Base-by-base conservation (phyloP, 1,140 invertebrate species). In the Andricus grossulariae region DNA sequence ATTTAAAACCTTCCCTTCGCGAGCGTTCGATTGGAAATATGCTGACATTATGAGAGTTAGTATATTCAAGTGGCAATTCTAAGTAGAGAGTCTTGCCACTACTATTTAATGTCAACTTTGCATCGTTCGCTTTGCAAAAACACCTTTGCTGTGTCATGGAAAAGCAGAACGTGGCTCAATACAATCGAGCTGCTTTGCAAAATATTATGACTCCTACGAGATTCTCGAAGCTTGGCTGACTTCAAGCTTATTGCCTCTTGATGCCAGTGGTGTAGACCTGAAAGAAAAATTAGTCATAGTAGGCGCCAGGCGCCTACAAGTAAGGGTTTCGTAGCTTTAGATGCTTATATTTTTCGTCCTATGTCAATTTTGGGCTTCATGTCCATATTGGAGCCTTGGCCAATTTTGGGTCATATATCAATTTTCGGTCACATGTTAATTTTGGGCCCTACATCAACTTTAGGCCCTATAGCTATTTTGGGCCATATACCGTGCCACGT, bases 141-240 rank as follows among this genome's bases (percentile, higher is more conserved):
- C 25, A 66, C 32, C 3, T 39, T 39, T 66, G 60, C 60, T 66
- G 60, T 66, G 60, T 66, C 60, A 66, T 66, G 60, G 5, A 32
- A 55, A 66, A 66, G n/a, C 13, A 45, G 39, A 39, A 39, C 60
- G 25, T 66, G 60, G 25, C 0, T 66, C 60, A 32, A 66, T 39
- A 66, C 60, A 45, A 57, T 54, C 52, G 52, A 54, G n/a, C 52
- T 54, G 52, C 10, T 66, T 66, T 66, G 15, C 60, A 66, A 39
- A 66, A 66, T 66, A 66, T 32, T 32, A 13, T 32, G 19, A 25
- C 57, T 15, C 39, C 8, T 45, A 10, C 10, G 0, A 8, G 13
- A 39, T 66, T 13, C 25, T 45, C 39, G 8, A 45, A 12, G 39
- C n/a, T 66, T 32, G 25, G 4, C 55, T 60, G 32, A 25, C 15